phyloP scores from a whole-genome alignment of 1,140 invertebrate genomes.

The Nasonia giraulti region DNA sequence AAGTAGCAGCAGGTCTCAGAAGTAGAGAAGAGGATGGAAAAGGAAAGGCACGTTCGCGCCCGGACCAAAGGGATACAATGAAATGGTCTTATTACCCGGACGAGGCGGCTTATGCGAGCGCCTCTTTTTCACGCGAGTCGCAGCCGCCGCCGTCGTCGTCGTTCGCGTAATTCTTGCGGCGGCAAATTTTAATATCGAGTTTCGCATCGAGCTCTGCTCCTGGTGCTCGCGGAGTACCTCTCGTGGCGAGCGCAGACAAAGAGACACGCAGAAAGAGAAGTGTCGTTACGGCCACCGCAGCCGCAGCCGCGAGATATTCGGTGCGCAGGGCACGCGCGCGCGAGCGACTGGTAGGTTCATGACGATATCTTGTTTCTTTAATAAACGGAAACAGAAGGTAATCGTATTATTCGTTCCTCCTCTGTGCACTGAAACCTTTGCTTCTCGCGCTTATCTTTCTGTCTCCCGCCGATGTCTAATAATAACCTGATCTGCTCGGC shows the following conservation, averaged over 20 bases:
- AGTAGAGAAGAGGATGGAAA: not conserved
- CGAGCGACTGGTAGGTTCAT: conserved; percentile 43
- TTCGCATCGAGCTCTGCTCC: conserved; percentile 67
- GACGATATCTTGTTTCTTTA: conserved; percentile 75
- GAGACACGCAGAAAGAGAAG: conserved; percentile 48
- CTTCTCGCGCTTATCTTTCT: too few relatives aligned
- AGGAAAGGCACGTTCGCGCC: not conserved
- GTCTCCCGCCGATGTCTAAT: conserved; percentile 61
- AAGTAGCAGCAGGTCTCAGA: not conserved
- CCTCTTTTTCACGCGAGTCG: conserved; percentile 53
- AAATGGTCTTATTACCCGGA: conserved; percentile 68
- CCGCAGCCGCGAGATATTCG: conserved; percentile 42
- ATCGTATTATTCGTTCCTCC: conserved; percentile 76
- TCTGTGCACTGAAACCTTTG: conserved; percentile 49
- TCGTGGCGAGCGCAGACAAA: conserved; percentile 23
- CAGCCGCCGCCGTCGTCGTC: conserved; percentile 60
- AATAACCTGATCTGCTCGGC: conserved; percentile 58
- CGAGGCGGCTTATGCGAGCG: conserved; percentile 62
- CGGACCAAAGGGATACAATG: conserved; percentile 59
- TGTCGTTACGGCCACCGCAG: conserved; percentile 40
- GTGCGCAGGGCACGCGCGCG: conserved; percentile 44
- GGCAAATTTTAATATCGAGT: conserved; percentile 72
- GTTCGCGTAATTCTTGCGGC: conserved; percentile 62
- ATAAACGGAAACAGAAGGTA: conserved; percentile 75
- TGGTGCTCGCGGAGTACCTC: conserved; percentile 3